Conservation (phyloP, 2,888 invertebrate genomes). For the Parnassius glacialis region DNA sequence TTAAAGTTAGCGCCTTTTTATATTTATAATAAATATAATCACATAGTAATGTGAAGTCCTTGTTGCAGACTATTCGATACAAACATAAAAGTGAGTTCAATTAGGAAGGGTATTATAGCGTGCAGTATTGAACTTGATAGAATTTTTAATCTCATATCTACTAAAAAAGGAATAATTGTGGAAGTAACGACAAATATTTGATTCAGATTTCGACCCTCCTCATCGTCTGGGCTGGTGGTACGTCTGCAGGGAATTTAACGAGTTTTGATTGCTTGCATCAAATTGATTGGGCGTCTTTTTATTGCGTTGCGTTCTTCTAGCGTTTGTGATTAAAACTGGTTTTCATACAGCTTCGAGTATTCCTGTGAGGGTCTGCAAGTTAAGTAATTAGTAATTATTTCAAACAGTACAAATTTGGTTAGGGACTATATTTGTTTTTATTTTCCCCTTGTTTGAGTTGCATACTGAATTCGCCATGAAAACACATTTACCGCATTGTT, state of each 20-base stretch:
- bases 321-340: not conserved
- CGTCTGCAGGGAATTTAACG: slow-evolving; percentile 12
- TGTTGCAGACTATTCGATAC: too few relatives aligned
- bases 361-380: not conserved
- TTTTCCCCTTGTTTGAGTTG: too few relatives aligned
- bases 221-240: slow-evolving; percentile 19
- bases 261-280: slow-evolving; percentile 38
- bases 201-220: slow-evolving; percentile 7
- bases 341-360: slow-evolving; percentile 31
- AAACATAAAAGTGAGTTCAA: too few relatives aligned
- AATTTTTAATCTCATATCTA: not conserved
- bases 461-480: too few relatives aligned
- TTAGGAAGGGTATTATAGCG: too few relatives aligned
- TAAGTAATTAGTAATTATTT: not conserved
- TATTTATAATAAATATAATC: too few relatives aligned
- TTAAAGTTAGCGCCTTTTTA: too few relatives aligned
- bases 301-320: slow-evolving; percentile 27
- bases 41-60: too few relatives aligned
- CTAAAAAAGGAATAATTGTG: not conserved
- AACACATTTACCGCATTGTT: too few relatives aligned
- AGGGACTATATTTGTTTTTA: not conserved
- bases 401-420: not conserved
- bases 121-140: not conserved
- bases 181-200: slow-evolving; percentile 5
- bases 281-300: slow-evolving; percentile 41